Percentiles rank a stretch among this genome's conserved stretches.
These are phyloP conservation scores for Meloidogyne floridensis DNA, from an alignment of 1,140 invertebrate genomes.

Conservation along the genomic window DNA sequence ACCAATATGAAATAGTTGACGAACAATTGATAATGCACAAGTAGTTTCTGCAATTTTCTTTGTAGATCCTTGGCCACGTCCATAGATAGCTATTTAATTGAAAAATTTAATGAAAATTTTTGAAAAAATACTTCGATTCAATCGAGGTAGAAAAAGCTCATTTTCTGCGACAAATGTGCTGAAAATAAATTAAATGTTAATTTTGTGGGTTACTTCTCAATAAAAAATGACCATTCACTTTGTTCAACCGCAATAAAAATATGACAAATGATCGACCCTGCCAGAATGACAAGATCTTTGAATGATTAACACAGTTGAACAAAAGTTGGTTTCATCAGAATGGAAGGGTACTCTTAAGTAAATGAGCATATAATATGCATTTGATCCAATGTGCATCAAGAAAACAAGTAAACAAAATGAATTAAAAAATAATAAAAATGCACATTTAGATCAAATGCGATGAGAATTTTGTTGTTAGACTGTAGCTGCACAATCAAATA, in stretches of 20 bases:
- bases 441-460: background rate
- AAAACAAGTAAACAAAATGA: background rate
- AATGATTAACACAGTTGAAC: background rate
- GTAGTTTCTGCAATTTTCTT: constrained; percentile 94
- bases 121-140: constrained; percentile 22
- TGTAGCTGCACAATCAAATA: background rate
- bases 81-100: constrained; percentile 71
- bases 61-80: constrained; percentile 87
- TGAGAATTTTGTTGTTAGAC: background rate
- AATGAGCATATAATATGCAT: background rate
- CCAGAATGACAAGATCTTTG: background rate
- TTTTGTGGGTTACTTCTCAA: background rate
- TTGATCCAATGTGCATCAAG: constrained; percentile 1
- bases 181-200: constrained; percentile 5
- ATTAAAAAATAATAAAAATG: background rate
- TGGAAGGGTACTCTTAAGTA: too few species aligned
- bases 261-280: background rate
- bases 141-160: constrained; percentile 11
- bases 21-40: constrained; percentile 88
- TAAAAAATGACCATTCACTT: background rate
- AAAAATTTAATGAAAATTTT: constrained; percentile 1
- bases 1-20: constrained; percentile 89
- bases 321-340: background rate
- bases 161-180: constrained; percentile 30
- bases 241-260: constrained; percentile 12